phyloP scores from a whole-genome alignment of 1,140 invertebrate species.

The Hycleus phaleratus region DNA sequence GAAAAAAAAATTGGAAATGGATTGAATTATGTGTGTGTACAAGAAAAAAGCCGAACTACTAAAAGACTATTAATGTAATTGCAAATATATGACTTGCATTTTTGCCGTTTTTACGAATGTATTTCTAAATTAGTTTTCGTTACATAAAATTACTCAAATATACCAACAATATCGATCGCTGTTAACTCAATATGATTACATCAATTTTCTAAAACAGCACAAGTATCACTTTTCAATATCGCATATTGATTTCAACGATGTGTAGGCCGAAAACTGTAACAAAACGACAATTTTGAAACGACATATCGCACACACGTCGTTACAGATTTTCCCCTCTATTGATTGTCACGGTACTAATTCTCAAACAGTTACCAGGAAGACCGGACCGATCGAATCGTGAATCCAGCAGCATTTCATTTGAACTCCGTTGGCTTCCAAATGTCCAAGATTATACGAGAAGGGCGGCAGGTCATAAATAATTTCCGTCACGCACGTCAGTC shows the following conservation, averaged over 20 bases:
- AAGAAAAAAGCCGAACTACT: conserved; percentile 3
- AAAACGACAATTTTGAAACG: conserved; percentile 10
- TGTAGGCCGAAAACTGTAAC: conserved; percentile 13
- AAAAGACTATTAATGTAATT: conserved; percentile 6
- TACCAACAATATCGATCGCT: conserved; percentile 3
- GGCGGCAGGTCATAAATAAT: conserved; percentile 9
- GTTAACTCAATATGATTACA: conserved; percentile 27
- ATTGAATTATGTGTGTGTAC: conserved; percentile 4
- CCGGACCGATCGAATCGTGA: too few species aligned
- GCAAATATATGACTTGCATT: conserved; percentile 10
- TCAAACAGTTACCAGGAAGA: too few species aligned
- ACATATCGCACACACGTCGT: too few species aligned
- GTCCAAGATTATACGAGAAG: too few species aligned
- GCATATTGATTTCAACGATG: conserved; percentile 18
- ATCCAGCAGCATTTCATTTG: too few species aligned
- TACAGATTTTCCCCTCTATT: too few species aligned
- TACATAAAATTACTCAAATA: background rate
- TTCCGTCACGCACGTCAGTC: conserved; percentile 10
- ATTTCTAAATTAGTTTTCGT: background rate
- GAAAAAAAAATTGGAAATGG: conserved; percentile 5
- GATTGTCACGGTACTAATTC: too few species aligned
- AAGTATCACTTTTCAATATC: conserved; percentile 24
- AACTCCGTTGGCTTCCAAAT: too few species aligned
- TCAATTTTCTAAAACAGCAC: conserved; percentile 25
- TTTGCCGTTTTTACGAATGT: background rate